These are phyloP conservation scores for Macrosteles quadrilineatus DNA, from an alignment of 1,140 invertebrate genomes.

Conservation along the genomic window DNA sequence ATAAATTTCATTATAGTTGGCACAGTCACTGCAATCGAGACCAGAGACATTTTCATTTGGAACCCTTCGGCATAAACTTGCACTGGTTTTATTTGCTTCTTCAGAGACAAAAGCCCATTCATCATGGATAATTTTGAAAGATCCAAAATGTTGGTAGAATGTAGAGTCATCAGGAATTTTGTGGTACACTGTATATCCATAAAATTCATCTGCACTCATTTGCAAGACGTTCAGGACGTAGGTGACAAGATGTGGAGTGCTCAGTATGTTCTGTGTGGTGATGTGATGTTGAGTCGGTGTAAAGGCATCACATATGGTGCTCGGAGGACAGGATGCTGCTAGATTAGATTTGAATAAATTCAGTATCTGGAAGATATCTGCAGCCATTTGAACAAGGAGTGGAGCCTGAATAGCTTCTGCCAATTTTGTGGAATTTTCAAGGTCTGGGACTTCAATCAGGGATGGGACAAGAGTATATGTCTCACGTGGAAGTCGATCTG, in stretches of 20 bases:
- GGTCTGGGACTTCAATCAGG: background rate
- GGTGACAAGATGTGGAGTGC: background rate
- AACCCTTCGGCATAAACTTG: conserved; percentile 27
- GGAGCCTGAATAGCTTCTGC: conserved; percentile 22
- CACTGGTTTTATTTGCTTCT: conserved; percentile 16
- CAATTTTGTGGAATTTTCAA: background rate
- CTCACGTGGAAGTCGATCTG: background rate
- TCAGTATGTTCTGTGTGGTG: background rate
- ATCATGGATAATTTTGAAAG: conserved; percentile 20
- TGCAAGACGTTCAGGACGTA: conserved; percentile 20
- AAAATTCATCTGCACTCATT: conserved; percentile 28
- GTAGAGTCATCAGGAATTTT: conserved; percentile 9
- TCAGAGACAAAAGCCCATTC: conserved; percentile 30
- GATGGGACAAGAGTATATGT: conserved; percentile 11
- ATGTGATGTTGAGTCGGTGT: conserved; percentile 7
- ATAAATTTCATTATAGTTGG: conserved; percentile 33
- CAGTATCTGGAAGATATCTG: conserved; percentile 24
- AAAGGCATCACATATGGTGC: conserved; percentile 17
- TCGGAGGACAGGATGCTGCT: conserved; percentile 22
- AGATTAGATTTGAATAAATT: conserved; percentile 29
- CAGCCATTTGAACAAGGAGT: conserved; percentile 22
- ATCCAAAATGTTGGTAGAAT: conserved; percentile 24
- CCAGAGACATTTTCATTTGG: conserved; percentile 23
- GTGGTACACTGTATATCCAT: conserved; percentile 10
- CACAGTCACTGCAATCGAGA: conserved; percentile 35